Evolutionary conservation across 2,797 vertebrate species (phyloP), one percentile per base, ranked within the genome.

Genomic region (Ctenosaura bakeri): DNA sequence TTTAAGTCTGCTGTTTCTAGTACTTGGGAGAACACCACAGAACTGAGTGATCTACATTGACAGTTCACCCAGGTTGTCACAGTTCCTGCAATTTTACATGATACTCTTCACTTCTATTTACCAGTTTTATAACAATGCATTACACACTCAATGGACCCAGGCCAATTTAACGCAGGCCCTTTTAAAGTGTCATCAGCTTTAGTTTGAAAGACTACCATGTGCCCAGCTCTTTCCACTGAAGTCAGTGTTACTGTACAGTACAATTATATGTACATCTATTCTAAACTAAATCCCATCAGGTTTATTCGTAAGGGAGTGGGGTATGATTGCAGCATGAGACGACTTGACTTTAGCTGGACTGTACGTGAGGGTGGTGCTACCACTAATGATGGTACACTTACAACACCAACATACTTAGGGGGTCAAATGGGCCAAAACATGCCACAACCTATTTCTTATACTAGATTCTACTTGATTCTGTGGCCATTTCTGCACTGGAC

Each of bases 81-180:
- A 89, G 29, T 16, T 81, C 66, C 9, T 80, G 54, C 35, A 89
- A 83, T 76, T 83, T 83, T 54, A 66, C 24, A 62, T 66, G 42
- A 64, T 29, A 52, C 13, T 22, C 59, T 89, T 52, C 77, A 66
- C 74, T 78, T 50, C 42, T 6, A n/a, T 42, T 84, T 62, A 46
- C 20, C 20, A 29, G 35, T 52, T 66, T 78, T 78, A 78, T 10
- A 66, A 29, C 3, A 14, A 64, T 24, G 29, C 20, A 74, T 50
- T n/a, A 29, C 9, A 54, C 22, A 54, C 22, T 42, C 59, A 85
- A 20, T 78, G 46, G 22, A 32, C 32, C 74, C 16, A n/a, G 62
- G n/a, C 32, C 24, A 74, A 13, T 13, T 54, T 16, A 56, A 69
- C 9, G 24, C 18, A 71, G 59, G 12, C 26, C n/a, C 29, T 85